Conservation (phyloP, 2,797 vertebrate genomes). For the Phaenicophaeus curvirostris region DNA sequence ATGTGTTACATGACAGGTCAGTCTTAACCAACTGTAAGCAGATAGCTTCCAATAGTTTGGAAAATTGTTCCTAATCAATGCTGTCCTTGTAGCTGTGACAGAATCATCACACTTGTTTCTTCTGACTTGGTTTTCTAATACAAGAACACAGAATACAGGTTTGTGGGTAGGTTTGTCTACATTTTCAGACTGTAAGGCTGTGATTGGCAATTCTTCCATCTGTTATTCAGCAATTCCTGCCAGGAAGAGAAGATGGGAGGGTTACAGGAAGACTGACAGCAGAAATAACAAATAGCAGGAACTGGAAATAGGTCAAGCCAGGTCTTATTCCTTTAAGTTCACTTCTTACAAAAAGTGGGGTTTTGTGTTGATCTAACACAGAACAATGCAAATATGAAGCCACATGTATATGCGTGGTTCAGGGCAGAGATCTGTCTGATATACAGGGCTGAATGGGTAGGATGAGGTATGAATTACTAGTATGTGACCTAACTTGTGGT, state of each 20-base stretch:
- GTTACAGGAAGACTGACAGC: background rate
- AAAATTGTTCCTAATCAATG: background rate
- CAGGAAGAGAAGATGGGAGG: background rate
- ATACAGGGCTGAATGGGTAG: background rate
- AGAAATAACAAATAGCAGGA: constrained; percentile 17
- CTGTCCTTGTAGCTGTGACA: background rate
- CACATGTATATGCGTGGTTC: background rate
- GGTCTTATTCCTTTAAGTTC: background rate
- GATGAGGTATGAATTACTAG: background rate
- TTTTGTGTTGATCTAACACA: background rate
- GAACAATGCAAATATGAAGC: background rate
- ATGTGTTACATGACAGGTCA: background rate
- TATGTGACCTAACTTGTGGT: background rate
- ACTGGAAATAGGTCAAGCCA: background rate
- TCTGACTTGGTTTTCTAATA: background rate
- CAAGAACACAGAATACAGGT: background rate
- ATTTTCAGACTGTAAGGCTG: constrained; percentile 15
- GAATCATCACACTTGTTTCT: background rate
- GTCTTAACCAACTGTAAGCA: background rate
- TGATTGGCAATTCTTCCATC: constrained; percentile 12
- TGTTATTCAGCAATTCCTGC: constrained; percentile 13
- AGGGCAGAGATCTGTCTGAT: background rate
- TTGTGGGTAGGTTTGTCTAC: background rate
- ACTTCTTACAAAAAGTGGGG: background rate
- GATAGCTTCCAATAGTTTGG: background rate